Evolutionary conservation across 2,797 vertebrate genomes (phyloP), one percentile per base, ranked within the genome.

Genomic region (Synaphobranchus kaupii): DNA sequence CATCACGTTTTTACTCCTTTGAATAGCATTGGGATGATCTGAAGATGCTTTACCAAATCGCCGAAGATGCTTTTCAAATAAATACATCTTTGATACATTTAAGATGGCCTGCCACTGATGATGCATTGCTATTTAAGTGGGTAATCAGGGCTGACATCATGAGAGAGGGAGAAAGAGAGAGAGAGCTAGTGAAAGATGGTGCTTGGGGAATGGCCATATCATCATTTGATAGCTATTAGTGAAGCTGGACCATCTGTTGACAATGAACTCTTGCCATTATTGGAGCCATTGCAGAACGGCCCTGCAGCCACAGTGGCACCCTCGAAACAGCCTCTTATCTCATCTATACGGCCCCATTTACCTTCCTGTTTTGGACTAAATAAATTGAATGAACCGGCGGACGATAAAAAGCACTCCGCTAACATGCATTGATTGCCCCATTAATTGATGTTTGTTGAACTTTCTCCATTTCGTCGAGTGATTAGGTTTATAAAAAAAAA

Each of bases 401-500:
- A 95, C 52, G 95, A 95, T 96, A 96, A 96, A 95, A 93, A 93
- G 94, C 95, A 94, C 96, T 96, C 96, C 95, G 93, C 95, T 96
- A 96, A 96, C 95, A 96, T 95, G 95, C 95, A 95, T 95, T 96
- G 96, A 97, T 96, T 96, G 95, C 96, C 91, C 93, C 94, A 94
- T 95, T 97, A 97, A 97, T 97, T 96, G 96, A 95, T 96, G 95
- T 96, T 97, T 96, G 95, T 96, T 96, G 96, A 97, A 97, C 96
- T 96, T 97, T 97, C 95, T 96, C 96, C 94, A 95, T 96, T 97
- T 96, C 95, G 95, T 96, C 95, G 63, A 96, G 95, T 96, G 96
- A 96, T 97, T 96, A 96, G 96, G 95, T 96, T 96, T 94, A 96
- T 13, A 20, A 44, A 86, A 78, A 63, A 44, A 85, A 54, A 12